Evolutionary conservation across 2,113 vertebrate species (phyloP).

Genomic region (Chamaetylas fuelleborni): DNA sequence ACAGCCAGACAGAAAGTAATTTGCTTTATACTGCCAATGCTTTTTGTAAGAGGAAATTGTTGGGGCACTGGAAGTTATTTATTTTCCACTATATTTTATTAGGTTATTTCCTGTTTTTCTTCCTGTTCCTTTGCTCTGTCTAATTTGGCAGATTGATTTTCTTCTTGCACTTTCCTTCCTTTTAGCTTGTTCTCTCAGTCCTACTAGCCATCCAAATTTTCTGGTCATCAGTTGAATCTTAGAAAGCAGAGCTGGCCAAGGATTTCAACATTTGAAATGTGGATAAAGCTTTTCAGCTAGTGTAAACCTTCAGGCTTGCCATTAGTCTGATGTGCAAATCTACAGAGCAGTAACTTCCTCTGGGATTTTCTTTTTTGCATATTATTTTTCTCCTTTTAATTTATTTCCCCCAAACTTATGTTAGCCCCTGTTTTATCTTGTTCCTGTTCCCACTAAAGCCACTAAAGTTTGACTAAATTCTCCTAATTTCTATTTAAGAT

Average conservation of each 20-base stretch:
- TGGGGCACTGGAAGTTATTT: constrained; percentile 63
- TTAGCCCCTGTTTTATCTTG: not conserved
- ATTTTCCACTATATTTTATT: constrained; percentile 64
- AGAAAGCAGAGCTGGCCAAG: not conserved
- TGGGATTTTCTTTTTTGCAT: not conserved
- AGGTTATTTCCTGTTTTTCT: constrained; percentile 68
- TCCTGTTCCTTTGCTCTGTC: constrained; percentile 61
- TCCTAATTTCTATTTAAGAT: not conserved
- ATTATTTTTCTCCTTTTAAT: not conserved
- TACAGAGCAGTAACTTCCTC: not conserved
- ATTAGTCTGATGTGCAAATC: not conserved
- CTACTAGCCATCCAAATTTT: not conserved
- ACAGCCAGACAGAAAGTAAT: constrained; percentile 17
- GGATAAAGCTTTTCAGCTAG: not conserved
- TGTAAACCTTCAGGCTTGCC: not conserved
- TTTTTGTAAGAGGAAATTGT: constrained; percentile 59
- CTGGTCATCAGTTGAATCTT: not conserved
- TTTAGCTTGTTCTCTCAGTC: not conserved
- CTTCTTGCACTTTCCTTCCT: constrained; percentile 46
- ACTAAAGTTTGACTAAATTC: not conserved
- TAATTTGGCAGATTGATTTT: constrained; percentile 63
- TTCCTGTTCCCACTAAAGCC: not conserved
- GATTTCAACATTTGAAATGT: not conserved
- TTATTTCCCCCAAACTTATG: not conserved
- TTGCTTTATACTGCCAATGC: constrained; percentile 21